phyloP scores from a whole-genome alignment of 2,888 invertebrate genomes.

The Spialia ferax region DNA sequence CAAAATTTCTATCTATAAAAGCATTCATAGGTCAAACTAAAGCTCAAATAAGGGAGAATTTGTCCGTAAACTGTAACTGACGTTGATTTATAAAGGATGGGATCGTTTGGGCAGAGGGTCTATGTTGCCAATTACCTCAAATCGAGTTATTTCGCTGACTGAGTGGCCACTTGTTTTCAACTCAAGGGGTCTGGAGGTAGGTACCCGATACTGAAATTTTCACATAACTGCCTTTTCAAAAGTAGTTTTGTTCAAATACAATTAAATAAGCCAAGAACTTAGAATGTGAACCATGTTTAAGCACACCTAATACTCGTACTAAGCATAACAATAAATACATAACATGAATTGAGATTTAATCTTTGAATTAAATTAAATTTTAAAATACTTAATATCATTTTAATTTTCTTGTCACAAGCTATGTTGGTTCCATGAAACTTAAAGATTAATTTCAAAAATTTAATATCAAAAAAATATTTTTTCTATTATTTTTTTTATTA shows the following conservation, averaged over 20 bases:
- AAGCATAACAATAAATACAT: too few species aligned
- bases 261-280: background rate
- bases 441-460: too few species aligned
- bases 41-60: background rate
- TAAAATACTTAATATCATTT: too few species aligned
- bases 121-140: conserved; percentile 28
- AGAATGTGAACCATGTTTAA: background rate
- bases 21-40: background rate
- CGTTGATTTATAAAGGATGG: conserved; percentile 28
- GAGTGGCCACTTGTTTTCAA: background rate
- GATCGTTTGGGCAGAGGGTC: conserved; percentile 14
- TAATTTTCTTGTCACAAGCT: too few species aligned
- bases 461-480: too few species aligned
- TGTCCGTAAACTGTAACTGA: conserved; percentile 20
- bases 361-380: too few species aligned
- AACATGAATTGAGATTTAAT: too few species aligned
- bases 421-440: too few species aligned
- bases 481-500: too few species aligned
- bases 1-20: background rate
- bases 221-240: background rate
- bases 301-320: too few species aligned
- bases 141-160: conserved; percentile 21
- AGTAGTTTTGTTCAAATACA: background rate
- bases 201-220: background rate
- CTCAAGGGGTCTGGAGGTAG: background rate